A percentile compares a stretch with the other conserved stretches of the same genome.
Conservation (phyloP, 1,140 invertebrate species). For the Drosophila subobscura region DNA sequence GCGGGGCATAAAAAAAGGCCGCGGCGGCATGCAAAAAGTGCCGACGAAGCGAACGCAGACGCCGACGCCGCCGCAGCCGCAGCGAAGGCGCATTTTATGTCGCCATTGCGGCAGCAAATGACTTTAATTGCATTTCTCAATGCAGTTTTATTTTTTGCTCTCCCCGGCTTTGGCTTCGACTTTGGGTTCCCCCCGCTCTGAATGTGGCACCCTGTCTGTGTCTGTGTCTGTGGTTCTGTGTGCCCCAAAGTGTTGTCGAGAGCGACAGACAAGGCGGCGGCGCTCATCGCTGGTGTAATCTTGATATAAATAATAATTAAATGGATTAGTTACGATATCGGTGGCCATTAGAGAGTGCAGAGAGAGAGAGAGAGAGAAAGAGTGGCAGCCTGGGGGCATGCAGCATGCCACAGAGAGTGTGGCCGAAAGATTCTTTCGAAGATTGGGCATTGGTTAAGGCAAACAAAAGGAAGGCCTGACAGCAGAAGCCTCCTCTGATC, state of each 20-base stretch:
- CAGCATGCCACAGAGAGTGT: slow-evolving; percentile 41
- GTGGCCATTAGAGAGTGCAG: slow-evolving; percentile 46
- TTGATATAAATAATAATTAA: slow-evolving; percentile 82
- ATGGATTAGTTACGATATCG: slow-evolving; percentile 71
- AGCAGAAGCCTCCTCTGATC: slow-evolving; percentile 42
- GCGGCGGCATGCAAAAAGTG: slow-evolving; percentile 79
- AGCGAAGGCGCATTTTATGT: slow-evolving; percentile 75
- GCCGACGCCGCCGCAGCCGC: slow-evolving; percentile 63
- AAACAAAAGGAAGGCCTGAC: slow-evolving; percentile 75
- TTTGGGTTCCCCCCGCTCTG: slow-evolving; percentile 1
- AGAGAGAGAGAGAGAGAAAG: slow-evolving; percentile 16
- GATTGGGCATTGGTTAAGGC: slow-evolving; percentile 54
- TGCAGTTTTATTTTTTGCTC: slow-evolving; percentile 67
- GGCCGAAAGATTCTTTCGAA: slow-evolving; percentile 49
- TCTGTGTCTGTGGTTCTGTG: slow-evolving; percentile 3
- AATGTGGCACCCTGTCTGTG: slow-evolving; percentile 3
- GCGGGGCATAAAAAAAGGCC: slow-evolving; percentile 72
- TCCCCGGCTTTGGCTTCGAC: not conserved
- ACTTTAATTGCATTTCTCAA: slow-evolving; percentile 81
- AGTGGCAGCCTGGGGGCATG: slow-evolving; percentile 17
- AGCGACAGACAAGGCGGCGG: slow-evolving; percentile 70
- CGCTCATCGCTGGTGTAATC: slow-evolving; percentile 56
- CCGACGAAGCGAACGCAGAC: slow-evolving; percentile 61
- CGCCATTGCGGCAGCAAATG: slow-evolving; percentile 80
- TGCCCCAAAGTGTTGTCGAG: not conserved